Evolutionary conservation across 2,113 vertebrate species (phyloP), one percentile per base, ranked within the genome.

Genomic region (Apteryx owenii): DNA sequence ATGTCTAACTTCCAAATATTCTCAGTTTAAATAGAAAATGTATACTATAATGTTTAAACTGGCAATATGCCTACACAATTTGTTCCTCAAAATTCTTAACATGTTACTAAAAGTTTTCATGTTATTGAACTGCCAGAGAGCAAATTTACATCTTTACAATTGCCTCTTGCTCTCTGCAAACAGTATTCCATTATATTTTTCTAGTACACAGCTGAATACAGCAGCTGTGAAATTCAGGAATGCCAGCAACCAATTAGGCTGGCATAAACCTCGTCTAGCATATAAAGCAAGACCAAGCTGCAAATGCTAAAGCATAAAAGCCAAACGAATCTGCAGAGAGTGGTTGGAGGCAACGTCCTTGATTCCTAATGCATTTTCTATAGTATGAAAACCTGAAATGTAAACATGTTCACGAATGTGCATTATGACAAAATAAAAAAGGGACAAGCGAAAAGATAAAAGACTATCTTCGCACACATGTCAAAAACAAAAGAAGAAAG

Each of bases 181-280:
- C 97, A 98, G 93, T 92, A 97, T 97, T 95, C 96, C 97, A 97
- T 98, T 98, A 96, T 97, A 94, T 96, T 95, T 97, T 98, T 96
- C 97, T 96, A 95, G 95, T 96, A 97, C 95, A 96, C 96, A 97
- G 97, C 94, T 98, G 97, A 98, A 98, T 97, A 97, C 85, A 97
- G 97, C 97, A 98, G 98, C 93, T 98, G 97, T 94, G 92, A 97
- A 90, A 94, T 88, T 97, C 79, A 98, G 95, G 97, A 98, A 98
- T 96, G 95, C 96, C 97, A 98, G 95, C 95, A 98, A 98, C 96
- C 92, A 98, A 98, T 98, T 98, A 98, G 92, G 76, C 95, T 97
- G 97, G 95, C 95, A 97, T 95, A 97, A 98, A 97, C 70, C 91
- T 94, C 42, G 73, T 96, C 96, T 98, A 97, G 96, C 97, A 97